Evolutionary conservation across 2,888 invertebrate genomes (phyloP).

Genomic region (Agelastica alni): DNA sequence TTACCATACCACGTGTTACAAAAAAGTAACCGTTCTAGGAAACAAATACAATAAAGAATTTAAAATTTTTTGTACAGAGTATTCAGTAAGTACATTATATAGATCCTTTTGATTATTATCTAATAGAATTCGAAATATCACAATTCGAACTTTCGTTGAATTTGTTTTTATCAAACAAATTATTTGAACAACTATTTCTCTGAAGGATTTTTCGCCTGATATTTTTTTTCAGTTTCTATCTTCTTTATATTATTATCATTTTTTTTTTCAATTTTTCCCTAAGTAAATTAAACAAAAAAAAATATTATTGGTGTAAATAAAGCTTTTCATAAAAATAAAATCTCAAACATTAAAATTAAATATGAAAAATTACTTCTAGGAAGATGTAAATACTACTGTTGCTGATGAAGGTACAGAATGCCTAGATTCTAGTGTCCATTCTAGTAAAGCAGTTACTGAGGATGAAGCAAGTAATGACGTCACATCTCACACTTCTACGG

Average conservation of each 20-base stretch:
- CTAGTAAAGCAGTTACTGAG: constrained; percentile 23
- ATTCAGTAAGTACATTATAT: constrained; percentile 23
- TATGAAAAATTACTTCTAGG: constrained; percentile 23
- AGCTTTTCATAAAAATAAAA: constrained; percentile 11
- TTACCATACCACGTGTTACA: constrained; percentile 31
- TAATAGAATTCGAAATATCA: constrained; percentile 12
- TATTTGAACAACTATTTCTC: not conserved
- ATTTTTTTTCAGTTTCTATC: not conserved
- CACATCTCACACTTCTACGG: constrained; percentile 23
- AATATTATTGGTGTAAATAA: constrained; percentile 12
- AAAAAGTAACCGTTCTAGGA: constrained; percentile 20
- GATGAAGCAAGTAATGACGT: constrained; percentile 27
- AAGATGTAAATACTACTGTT: constrained; percentile 21
- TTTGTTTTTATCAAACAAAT: not conserved
- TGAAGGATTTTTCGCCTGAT: not conserved
- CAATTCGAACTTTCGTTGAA: not conserved
- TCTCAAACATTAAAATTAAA: constrained; percentile 15
- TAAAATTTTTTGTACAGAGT: constrained; percentile 20
- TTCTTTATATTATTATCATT: not conserved
- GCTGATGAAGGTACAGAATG: constrained; percentile 26
- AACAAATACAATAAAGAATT: too few species aligned
- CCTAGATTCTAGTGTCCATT: constrained; percentile 27
- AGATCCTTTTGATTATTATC: constrained; percentile 21
- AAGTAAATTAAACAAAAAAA: constrained; percentile 6
- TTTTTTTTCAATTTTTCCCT: not conserved